phyloP scores from a whole-genome alignment of 2,888 invertebrate genomes.

The Sinohyriopsis cumingii region DNA sequence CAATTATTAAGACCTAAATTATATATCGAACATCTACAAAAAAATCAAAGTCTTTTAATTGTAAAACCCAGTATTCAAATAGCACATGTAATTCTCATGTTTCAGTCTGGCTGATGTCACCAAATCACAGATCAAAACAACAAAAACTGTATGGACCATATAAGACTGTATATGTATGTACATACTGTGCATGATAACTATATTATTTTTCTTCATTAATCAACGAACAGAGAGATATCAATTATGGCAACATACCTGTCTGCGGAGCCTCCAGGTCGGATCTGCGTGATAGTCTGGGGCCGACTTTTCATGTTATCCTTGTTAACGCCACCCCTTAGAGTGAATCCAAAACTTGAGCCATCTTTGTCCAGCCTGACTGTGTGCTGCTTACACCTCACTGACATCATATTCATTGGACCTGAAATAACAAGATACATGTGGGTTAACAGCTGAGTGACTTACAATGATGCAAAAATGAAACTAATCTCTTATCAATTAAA shows the following conservation, averaged over 20 bases:
- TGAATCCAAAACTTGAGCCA: conserved; percentile 87
- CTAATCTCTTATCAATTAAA: background rate
- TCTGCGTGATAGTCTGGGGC: conserved; percentile 90
- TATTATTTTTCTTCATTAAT: too few relatives aligned
- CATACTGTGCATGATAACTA: too few relatives aligned
- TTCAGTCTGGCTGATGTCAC: too few relatives aligned
- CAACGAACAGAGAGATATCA: background rate
- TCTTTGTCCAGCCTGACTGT: conserved; percentile 80
- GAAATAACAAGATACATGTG: conserved; percentile 12
- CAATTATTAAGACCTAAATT: too few relatives aligned
- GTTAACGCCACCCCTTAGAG: conserved; percentile 86
- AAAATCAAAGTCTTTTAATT: too few relatives aligned
- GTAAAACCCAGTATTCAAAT: too few relatives aligned
- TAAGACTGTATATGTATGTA: too few relatives aligned
- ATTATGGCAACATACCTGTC: conserved; percentile 76
- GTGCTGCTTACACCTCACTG: conserved; percentile 62
- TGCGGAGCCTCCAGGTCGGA: conserved; percentile 90
- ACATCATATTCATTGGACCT: conserved; percentile 51
- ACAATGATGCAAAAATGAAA: background rate
- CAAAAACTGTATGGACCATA: too few relatives aligned
- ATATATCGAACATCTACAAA: too few relatives aligned
- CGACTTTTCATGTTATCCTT: conserved; percentile 76
- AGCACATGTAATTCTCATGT: too few relatives aligned
- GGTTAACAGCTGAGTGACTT: background rate
- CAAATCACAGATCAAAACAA: too few relatives aligned